Evolutionary conservation across 2,113 vertebrate species (phyloP).

Genomic region (Ploceus nigricollis): DNA sequence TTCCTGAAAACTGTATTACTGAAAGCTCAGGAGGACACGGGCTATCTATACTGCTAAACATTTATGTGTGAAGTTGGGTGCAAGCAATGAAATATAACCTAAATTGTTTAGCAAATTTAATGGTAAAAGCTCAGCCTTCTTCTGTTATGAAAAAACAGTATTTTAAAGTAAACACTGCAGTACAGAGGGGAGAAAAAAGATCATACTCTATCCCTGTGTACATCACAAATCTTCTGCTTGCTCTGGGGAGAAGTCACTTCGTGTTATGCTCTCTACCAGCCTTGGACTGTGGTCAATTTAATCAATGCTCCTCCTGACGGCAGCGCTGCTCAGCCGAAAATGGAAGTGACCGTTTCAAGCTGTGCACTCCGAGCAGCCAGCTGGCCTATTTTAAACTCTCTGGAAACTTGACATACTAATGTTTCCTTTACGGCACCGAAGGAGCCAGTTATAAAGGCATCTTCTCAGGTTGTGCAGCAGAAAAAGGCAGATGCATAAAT

Average conservation of each 20-base stretch:
- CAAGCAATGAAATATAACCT: not conserved
- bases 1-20: not conserved
- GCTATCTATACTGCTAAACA: not conserved
- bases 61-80: not conserved
- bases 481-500: not conserved
- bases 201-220: not conserved
- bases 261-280: conserved; percentile 6
- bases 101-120: not conserved
- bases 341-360: conserved; percentile 48
- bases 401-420: conserved; percentile 37
- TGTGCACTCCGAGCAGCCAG: conserved; percentile 23
- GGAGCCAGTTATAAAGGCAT: not conserved
- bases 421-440: not conserved
- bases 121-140: not conserved
- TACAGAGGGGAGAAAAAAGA: not conserved
- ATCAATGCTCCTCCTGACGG: conserved; percentile 47
- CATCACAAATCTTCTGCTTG: not conserved
- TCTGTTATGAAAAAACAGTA: not conserved
- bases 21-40: not conserved
- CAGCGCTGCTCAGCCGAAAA: not conserved
- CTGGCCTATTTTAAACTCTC: conserved; percentile 34
- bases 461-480: not conserved
- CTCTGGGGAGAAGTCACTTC: not conserved
- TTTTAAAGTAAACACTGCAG: not conserved
- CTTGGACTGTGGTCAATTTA: conserved; percentile 28